Evolutionary conservation across 2,888 invertebrate genomes (phyloP), one percentile per base, ranked within the genome.

Genomic region (Papilio demoleus): DNA sequence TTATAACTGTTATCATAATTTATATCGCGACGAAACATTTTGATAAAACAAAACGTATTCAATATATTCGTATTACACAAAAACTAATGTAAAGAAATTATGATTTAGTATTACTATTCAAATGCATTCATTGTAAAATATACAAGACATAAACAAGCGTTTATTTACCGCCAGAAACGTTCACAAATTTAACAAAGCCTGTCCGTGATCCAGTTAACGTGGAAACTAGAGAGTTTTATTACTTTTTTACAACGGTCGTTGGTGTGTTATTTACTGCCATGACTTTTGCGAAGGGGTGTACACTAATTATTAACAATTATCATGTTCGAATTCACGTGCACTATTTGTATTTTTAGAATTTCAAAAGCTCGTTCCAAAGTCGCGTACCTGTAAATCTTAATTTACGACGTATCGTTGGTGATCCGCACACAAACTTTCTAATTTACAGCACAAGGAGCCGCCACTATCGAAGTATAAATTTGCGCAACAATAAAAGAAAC

Each of bases 351-450:
- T 34, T 17, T 34, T 31, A 17, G 3, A 56, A 56, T 56, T 31
- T 8, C 1, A 34, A 27, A 34, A 24, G 45, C 24, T 77, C 75
- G 80, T 82, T 42, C 74, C 75, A 68, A 78, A 85, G 80, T 81
- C 80, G 85, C 83, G 79, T 87, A 87, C 83, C 85, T 80, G 88
- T 80, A 82, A 85, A 86, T 77, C 22, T 84, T 88, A 88, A 90
- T 91, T 92, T 92, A 92, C 87, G 90, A 88, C 83, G 86, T 85
- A 82, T 84, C 79, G 75, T 79, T 81, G 81, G 79, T 83, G 82
- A 84, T 85, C 83, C 80, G 79, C 83, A 81, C 88, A 86, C 88
- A 90, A 92, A 88, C 90, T 88, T 91, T 92, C 90, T 90, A 89
- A 92, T 90, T 90, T 91, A 88, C 87, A 79, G 79, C 73, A 80